Evolutionary conservation across 2,888 invertebrate species (phyloP), one percentile per base, ranked within the genome.

Genomic region (Brachycybe producta): DNA sequence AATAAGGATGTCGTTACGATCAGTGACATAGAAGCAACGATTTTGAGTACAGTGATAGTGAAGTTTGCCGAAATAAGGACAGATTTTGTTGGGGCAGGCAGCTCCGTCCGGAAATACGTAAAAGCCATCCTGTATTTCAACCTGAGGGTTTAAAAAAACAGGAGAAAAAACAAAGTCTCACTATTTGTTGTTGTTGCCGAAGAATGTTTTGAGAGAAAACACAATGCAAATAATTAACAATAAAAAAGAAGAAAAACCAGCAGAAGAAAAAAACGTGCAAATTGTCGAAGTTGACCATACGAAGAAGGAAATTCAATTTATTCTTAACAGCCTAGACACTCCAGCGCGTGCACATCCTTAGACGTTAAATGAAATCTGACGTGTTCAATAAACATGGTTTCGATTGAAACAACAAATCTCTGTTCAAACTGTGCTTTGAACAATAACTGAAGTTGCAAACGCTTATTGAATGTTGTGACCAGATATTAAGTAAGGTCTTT

Each of bases 41-140:
- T 75, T 75, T 58, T 85, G 81, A 38, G 79, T 80, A 69, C 91
- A 92, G 65, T 92, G 92, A 61, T 80, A 84, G 65, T 92, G 92
- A 41, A 79, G 74, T 55, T 77, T 75, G 57, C 75, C 69, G 50
- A 79, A 68, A 54, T 77, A 77, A 21, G 78, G 76, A 64, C 90
- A 91, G 49, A 77, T 73, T 0, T 77, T 73, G 34, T 17, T 21
- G 0, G 80, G 79, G 63, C 90, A 90, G 71, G 58, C 76, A 50
- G 64, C 60, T n/a, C 60, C 58, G 41, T 58, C 55, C 34, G 54
- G 61, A 55, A 61, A 65, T n/a, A 61, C 60, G 53, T 64, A 64
- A 56, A 65, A 65, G 1, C 65, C 65, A 48, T 65, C 63, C 48
- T 62, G 60, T 38, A 63, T 55, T 49, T 61, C 58, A 19, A 60